Base-by-base conservation (phyloP, 1,140 invertebrate species). In the Pissodes strobi region DNA sequence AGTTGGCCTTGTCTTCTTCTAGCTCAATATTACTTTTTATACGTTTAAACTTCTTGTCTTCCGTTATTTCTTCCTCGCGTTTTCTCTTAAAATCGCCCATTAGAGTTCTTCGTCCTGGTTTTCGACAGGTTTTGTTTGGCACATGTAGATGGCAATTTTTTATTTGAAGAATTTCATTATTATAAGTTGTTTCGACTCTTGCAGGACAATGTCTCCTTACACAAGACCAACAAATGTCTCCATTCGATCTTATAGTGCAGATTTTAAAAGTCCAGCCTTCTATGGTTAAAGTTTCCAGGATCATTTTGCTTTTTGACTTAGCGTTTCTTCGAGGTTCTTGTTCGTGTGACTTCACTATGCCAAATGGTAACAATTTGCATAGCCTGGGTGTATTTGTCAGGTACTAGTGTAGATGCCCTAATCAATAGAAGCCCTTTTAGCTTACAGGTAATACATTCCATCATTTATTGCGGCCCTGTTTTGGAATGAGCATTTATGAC, bases 171-270 rank as follows among this genome's bases (percentile, higher is more conserved):
- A 27, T 23, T 4, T 2, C 6, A 13, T 49, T 13, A 19, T 25
- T 17, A 10, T 2, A 13, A 1, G 22, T 30, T 1, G 25, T 49
- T 49, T 27, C 46, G 1, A 49, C 13, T 27, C 46, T 49, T 1
- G 46, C 46, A 15, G 46, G 46, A n/a, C 46, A 49, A 2, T 22
- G 6, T 23, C 5, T 27, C 25, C 22, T 23, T 4, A 22, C 18
- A 27, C 46, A 49, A n/a, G 46, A n/a, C 46, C 46, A 49, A 9
- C 46, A 49, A 25, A 49, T 30, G 12, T 27, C 21, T 27, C 46
- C 46, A 19, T 49, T 49, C 4, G n/a, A 19, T 49, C 46, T 23
- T 10, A 49, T 12, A 8, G 22, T 22, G 25, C 46, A 27, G 9
- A 49, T 30, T 49, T 49, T 49, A 13, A 49, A 49, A 9, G 0